These are phyloP conservation scores for Drosophila tripunctata DNA, from an alignment of 2,888 invertebrate genomes.

Conservation along the genomic window DNA sequence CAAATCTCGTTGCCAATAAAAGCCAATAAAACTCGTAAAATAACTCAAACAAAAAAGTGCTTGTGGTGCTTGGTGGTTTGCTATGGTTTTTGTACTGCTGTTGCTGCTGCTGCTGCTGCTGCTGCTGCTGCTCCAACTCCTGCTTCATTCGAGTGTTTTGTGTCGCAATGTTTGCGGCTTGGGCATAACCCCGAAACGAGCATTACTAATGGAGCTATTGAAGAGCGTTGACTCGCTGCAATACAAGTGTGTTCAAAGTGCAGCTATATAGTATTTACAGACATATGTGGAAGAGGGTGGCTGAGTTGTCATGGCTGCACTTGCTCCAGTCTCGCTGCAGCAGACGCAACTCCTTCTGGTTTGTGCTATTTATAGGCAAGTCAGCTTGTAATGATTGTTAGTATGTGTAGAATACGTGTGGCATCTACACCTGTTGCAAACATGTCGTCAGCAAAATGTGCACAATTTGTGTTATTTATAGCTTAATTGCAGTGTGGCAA, in stretches of 20 bases:
- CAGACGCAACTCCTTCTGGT: conserved; percentile 10
- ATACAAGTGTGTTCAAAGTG: conserved; percentile 17
- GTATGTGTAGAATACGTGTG: conserved; percentile 19
- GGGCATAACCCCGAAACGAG: conserved; percentile 45
- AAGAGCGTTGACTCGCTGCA: conserved; percentile 43
- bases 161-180: conserved; percentile 74
- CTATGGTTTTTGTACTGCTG: conserved; percentile 1
- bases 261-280: background rate
- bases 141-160: conserved; percentile 66
- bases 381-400: conserved; percentile 12
- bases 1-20: conserved; percentile 80
- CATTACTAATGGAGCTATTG: conserved; percentile 51
- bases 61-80: background rate
- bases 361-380: conserved; percentile 50
- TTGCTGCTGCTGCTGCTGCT: conserved; percentile 27
- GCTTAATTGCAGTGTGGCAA: background rate
- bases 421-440: conserved; percentile 77
- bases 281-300: conserved; percentile 2
- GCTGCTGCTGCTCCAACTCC: conserved; percentile 16
- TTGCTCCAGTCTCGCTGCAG: conserved; percentile 14
- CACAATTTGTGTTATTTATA: conserved; percentile 8
- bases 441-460: conserved; percentile 52
- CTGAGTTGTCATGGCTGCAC: conserved; percentile 43
- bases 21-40: conserved; percentile 81
- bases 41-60: conserved; percentile 66